phyloP scores from a whole-genome alignment of 2,113 vertebrate genomes.

The Passer domesticus region DNA sequence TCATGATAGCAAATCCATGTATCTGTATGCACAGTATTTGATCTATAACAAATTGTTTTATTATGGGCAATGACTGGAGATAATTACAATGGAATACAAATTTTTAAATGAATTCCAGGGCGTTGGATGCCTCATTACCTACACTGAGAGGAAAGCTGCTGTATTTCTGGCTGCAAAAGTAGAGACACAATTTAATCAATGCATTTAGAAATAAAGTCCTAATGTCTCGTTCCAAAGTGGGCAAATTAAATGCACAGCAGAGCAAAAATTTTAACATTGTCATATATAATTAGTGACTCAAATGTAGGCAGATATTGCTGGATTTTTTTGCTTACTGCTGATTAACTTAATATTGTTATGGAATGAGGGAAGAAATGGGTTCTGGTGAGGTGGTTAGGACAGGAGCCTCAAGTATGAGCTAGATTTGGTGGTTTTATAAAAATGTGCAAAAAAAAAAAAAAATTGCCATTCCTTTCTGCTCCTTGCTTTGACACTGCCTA shows the following conservation, averaged over 20 bases:
- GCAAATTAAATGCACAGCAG: slow-evolving; percentile 41
- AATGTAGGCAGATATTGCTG: slow-evolving; percentile 42
- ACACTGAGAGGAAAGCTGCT: background rate
- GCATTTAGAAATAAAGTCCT: slow-evolving; percentile 13
- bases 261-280: slow-evolving; percentile 21
- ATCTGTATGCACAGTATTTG: background rate
- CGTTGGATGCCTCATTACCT: background rate
- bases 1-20: background rate
- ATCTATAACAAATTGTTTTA: slow-evolving; percentile 5
- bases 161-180: background rate
- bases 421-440: slow-evolving; percentile 25
- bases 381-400: background rate
- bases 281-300: slow-evolving; percentile 22
- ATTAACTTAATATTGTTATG: background rate
- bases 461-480: slow-evolving; percentile 22
- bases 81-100: background rate
- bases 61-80: background rate
- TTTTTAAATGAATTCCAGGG: slow-evolving; percentile 7
- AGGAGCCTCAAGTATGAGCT: background rate
- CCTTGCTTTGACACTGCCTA: slow-evolving; percentile 47
- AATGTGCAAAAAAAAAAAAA: background rate
- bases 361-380: background rate
- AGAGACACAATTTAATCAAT: background rate
- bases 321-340: background rate
- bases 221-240: slow-evolving; percentile 9